These are phyloP conservation scores for Anas bernieri DNA, from an alignment of 2,797 vertebrate genomes.

Conservation along the genomic window DNA sequence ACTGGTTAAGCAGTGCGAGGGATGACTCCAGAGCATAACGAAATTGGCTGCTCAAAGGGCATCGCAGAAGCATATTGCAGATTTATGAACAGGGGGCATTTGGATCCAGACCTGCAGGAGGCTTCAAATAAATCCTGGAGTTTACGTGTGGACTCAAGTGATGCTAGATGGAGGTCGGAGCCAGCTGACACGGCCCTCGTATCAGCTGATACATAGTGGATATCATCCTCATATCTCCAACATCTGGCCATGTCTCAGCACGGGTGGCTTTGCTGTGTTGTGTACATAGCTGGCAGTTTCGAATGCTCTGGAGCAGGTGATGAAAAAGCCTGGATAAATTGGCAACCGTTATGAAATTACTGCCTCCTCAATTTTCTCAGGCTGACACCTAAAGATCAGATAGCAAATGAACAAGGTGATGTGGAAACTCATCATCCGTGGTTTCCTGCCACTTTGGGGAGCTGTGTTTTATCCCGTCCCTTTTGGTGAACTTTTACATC, in stretches of 20 bases:
- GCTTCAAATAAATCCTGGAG: not conserved
- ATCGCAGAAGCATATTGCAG: not conserved
- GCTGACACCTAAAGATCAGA: not conserved
- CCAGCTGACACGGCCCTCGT: not conserved
- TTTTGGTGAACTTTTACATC: conserved; percentile 25
- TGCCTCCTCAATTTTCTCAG: not conserved
- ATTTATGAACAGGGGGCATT: not conserved
- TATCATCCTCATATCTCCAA: not conserved
- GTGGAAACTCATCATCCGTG: not conserved
- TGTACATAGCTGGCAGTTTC: not conserved
- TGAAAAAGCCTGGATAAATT: conserved; percentile 4
- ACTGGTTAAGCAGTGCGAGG: rapidly evolving
- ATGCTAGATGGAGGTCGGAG: not conserved
- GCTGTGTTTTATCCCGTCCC: not conserved
- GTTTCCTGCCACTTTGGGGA: not conserved
- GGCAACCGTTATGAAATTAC: not conserved
- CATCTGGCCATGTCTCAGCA: not conserved
- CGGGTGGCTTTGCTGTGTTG: not conserved
- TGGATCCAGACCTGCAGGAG: not conserved
- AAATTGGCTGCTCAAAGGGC: rapidly evolving
- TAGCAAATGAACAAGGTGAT: not conserved
- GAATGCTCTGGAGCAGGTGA: not conserved
- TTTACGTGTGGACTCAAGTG: not conserved
- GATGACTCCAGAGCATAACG: not conserved
- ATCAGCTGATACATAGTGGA: not conserved